These are phyloP conservation scores for Baronia brevicornis DNA, from an alignment of 2,888 invertebrate genomes.

Conservation along the genomic window DNA sequence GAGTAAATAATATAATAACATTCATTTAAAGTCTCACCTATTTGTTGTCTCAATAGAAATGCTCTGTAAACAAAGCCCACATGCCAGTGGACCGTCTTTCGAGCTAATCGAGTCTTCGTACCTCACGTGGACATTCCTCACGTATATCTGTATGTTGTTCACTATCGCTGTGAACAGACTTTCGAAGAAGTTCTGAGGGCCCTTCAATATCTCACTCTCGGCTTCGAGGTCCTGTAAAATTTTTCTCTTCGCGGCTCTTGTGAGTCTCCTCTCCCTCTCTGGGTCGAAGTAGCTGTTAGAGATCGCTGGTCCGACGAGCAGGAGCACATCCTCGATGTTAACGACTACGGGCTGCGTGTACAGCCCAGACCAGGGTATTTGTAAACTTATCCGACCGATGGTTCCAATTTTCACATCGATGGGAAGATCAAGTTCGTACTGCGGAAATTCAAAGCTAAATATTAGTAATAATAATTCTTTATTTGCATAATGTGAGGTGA, in stretches of 20 bases:
- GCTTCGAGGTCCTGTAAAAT: constrained; percentile 80
- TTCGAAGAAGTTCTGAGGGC: constrained; percentile 81
- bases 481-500: too few species aligned
- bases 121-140: constrained; percentile 86
- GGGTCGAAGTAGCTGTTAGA: constrained; percentile 80
- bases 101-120: constrained; percentile 85
- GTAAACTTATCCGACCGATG: constrained; percentile 82
- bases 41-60: constrained; percentile 88
- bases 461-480: too few species aligned
- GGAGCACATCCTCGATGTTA: constrained; percentile 84
- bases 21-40: constrained; percentile 61
- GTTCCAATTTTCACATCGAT: constrained; percentile 88
- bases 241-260: constrained; percentile 83
- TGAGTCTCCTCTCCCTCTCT: constrained; percentile 82
- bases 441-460: constrained; percentile 41
- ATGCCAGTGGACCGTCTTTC: constrained; percentile 79
- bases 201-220: constrained; percentile 74
- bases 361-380: constrained; percentile 87
- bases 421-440: constrained; percentile 88
- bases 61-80: constrained; percentile 85
- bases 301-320: constrained; percentile 85
- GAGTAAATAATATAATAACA: background rate
- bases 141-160: constrained; percentile 86
- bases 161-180: constrained; percentile 84
- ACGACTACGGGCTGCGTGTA: constrained; percentile 84